Base-by-base conservation (phyloP, 2,888 invertebrate genomes). In the Himalopsyche anomala region DNA sequence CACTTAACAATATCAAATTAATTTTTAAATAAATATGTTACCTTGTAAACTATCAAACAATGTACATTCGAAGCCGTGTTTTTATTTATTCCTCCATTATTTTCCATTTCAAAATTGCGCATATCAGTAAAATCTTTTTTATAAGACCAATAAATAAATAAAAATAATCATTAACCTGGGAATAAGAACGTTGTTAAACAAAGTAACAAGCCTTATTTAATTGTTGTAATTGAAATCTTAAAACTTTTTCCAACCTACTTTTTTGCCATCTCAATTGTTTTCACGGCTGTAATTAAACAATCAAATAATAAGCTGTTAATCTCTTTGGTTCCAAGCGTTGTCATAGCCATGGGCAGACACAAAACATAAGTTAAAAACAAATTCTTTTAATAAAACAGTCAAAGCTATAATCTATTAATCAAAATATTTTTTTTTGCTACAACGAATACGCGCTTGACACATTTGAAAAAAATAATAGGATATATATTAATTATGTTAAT, bases 221-320 rank as follows among this genome's bases (percentile, higher is more conserved):
- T 74, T 74, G 74, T 74, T 36, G 36, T 74, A 74, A 36, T 74
- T 74, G 36, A 38, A 74, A 74, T 74, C 38, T 74, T 12, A 74
- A 69, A 74, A 74, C 74, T 74, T 36, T 62, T 62, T 62, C 62
- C 62, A 62, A 28, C 62, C 62, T 62, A 62, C 62, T 62, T 74
- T 36, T 74, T 74, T 38, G 74, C 38, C 38, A 12, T 38, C 15
- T 74, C 74, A 36, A 74, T 74, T 74, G 74, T 74, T 74, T 74
- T 74, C 74, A 15, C 36, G 74, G 74, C 74, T 38, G 36, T 74
- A 74, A 74, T 74, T 74, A 74, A 74, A 74, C 36, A 74, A 74
- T 36, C 74, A 36, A 36, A 74, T 74, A 74, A 74, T 28, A 74
- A 74, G 74, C 74, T 36, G 74, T 74, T 74, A 74, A 74, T 74